These are phyloP conservation scores for Lycaena phlaeas DNA, from an alignment of 2,888 invertebrate species.

Conservation along the genomic window DNA sequence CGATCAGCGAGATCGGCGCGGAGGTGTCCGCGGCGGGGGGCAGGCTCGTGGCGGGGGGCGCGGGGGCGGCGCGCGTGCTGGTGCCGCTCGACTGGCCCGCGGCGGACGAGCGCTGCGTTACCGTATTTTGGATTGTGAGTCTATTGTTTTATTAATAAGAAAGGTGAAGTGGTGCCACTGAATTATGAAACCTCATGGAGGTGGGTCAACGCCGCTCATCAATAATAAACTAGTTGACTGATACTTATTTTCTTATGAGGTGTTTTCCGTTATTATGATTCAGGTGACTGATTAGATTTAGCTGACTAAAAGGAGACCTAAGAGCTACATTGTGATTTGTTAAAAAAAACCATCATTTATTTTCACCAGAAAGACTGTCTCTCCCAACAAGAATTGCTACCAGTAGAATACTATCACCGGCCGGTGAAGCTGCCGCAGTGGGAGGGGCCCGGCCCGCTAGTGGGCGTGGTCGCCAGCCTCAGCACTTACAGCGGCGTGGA, in stretches of 20 bases:
- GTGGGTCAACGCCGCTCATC: no score
- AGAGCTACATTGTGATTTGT: no score
- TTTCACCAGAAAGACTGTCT: conserved; percentile 76
- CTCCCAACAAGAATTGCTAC: conserved; percentile 69
- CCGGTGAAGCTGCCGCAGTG: conserved; percentile 68
- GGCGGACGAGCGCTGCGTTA: conserved; percentile 70
- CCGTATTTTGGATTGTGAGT: conserved; percentile 80
- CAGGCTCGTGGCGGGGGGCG: conserved; percentile 35
- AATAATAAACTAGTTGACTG: no score
- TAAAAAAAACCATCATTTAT: no score
- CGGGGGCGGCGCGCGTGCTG: conserved; percentile 38
- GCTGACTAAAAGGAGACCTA: no score
- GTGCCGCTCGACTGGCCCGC: conserved; percentile 55
- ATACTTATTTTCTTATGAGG: no score
- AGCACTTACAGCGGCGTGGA: conserved; percentile 84
- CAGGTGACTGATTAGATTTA: no score
- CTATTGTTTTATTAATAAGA: neutral
- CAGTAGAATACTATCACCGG: conserved; percentile 80
- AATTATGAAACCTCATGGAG: no score
- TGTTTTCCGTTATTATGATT: no score
- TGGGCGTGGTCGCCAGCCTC: conserved; percentile 82
- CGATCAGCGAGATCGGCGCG: conserved; percentile 54
- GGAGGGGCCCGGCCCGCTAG: conserved; percentile 64
- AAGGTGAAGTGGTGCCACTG: no score
- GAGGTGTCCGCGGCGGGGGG: conserved; percentile 55